Percentiles rank a stretch among this genome's conserved stretches.
phyloP scores from a whole-genome alignment of 1,140 invertebrate genomes.

The Gonatopus flavifemur region DNA sequence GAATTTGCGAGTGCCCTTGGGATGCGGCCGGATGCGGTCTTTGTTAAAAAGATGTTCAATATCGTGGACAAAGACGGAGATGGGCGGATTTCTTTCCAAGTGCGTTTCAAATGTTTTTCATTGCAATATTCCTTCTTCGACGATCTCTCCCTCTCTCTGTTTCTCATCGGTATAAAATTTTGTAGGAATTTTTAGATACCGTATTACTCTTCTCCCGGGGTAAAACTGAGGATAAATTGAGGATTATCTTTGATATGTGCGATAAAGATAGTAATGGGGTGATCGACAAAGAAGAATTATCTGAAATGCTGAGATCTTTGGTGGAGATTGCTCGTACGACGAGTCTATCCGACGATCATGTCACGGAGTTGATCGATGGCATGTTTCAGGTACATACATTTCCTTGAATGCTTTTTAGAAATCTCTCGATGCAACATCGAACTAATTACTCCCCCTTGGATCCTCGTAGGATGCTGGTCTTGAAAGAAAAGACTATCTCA shows the following conservation, averaged over 20 bases:
- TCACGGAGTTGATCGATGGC: conserved; percentile 89
- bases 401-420: background rate
- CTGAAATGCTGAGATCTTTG: conserved; percentile 90
- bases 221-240: conserved; percentile 92
- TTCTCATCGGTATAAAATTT: background rate
- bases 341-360: conserved; percentile 83
- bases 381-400: conserved; percentile 77
- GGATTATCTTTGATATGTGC: conserved; percentile 99
- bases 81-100: conserved; percentile 93
- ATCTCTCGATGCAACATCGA: background rate
- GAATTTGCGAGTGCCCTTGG: conserved; percentile 97
- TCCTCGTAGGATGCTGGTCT: conserved; percentile 78
- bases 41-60: conserved; percentile 99
- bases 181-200: conserved; percentile 91
- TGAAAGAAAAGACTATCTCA: conserved; percentile 86
- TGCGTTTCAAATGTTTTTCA: conserved; percentile 27
- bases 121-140: background rate
- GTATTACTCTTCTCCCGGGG: conserved; percentile 89
- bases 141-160: too few relatives aligned
- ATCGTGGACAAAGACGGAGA: conserved; percentile 96
- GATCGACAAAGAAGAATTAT: conserved; percentile 92
- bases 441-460: background rate
- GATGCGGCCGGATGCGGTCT: conserved; percentile 94
- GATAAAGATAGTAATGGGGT: conserved; percentile 94
- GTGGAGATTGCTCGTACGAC: conserved; percentile 94